Evolutionary conservation across 2,888 invertebrate species (phyloP).

Genomic region (Coleophora flavipennella): DNA sequence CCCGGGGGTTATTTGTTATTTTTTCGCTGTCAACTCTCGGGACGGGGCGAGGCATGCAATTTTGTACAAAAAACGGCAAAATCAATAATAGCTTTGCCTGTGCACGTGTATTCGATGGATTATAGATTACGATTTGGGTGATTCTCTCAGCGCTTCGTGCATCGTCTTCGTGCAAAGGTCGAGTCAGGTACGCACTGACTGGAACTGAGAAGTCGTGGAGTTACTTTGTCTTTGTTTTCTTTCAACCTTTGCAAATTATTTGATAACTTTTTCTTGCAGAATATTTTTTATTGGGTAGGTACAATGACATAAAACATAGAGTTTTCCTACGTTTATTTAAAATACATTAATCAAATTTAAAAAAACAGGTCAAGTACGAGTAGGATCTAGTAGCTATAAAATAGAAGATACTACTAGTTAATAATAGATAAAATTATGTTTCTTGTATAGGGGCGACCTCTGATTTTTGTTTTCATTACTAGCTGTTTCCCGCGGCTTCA

Average conservation of each 20-base stretch:
- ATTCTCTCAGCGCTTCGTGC: constrained; percentile 68
- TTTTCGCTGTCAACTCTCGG: constrained; percentile 55
- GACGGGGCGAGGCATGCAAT: constrained; percentile 52
- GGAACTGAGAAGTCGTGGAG: constrained; percentile 29
- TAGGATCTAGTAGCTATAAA: no score
- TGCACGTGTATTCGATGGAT: constrained; percentile 71
- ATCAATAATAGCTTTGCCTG: constrained; percentile 66
- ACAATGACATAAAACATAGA: no score
- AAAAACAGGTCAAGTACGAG: no score
- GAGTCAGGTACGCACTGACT: constrained; percentile 47
- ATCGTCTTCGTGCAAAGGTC: constrained; percentile 33
- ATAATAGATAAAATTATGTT: no score
- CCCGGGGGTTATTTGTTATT: constrained; percentile 38
- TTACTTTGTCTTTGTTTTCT: constrained; percentile 3
- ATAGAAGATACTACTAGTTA: no score
- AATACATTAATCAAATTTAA: no score
- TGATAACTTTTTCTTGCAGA: no score
- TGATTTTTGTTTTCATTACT: no score
- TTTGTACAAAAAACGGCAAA: constrained; percentile 68
- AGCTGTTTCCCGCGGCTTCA: no score
- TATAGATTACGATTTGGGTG: constrained; percentile 65
- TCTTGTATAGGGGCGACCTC: no score
- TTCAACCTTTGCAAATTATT: background rate
- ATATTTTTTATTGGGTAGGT: no score
- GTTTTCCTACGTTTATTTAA: no score